Evolutionary conservation across 2,888 invertebrate species (phyloP), one percentile per base, ranked within the genome.

Genomic region (Antheraea yamamai): DNA sequence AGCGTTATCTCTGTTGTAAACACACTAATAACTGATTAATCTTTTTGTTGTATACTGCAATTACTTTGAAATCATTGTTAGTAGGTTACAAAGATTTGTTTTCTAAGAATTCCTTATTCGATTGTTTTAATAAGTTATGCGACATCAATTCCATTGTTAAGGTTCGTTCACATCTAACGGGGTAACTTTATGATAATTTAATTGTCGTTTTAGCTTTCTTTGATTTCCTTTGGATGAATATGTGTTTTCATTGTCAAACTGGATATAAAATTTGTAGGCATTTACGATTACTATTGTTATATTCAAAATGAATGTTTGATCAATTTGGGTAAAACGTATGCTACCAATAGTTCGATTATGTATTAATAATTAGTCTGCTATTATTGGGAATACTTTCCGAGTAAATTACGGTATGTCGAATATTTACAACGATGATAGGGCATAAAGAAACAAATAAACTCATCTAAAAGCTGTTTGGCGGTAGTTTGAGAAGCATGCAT

Each of bases 151-250:
- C 26, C 71, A 23, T 55, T 70, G 61, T 74, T 55, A n/a, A 58
- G 74, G 74, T 71, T 71, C 74, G 70, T 74, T 74, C 55, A 74
- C 74, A 74, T 47, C 39, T 23, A 39, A 35, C 70, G 58, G 47
- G 30, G 26, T 30, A 7, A 26, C 23, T 12, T 12, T n/a, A 26
- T 73, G 23, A 61, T 10, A 2, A 18, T 4, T 73, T 30, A 30
- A 20, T 52, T 72, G 55, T 72, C 20, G 30, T 18, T 72, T 26
- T 55, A 30, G 30, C 30, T 23, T 7, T 23, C 8, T 55, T 52
- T 20, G 0, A 10, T 61, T n/a, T 10, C 7, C 23, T n/a, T 23
- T 61, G n/a, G 10, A 12, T 23, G 12, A 23, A 61, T 61, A 10
- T n/a, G n/a, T 20, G 10, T n/a, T 58, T 58, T n/a, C 1, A 20